phyloP scores from a whole-genome alignment of 30 jellyfish, hydroid and myxozoan species.

The Hydractinia symbiolongicarpus region DNA sequence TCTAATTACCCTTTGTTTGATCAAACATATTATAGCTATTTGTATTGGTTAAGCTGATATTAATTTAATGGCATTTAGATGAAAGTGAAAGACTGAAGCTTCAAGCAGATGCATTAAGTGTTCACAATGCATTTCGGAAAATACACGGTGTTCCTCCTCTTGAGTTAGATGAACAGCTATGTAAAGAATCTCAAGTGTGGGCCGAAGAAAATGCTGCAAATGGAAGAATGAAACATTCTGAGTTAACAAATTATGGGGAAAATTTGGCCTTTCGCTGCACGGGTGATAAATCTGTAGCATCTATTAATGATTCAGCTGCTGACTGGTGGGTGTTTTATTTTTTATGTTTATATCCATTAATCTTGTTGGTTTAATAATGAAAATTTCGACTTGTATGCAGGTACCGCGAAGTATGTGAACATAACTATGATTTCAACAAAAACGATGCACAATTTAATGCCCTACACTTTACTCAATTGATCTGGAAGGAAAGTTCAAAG shows the following conservation, averaged over 20 bases:
- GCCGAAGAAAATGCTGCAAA: slow-evolving; percentile 70
- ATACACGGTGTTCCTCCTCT: slow-evolving; percentile 75
- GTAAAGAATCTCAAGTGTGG: slow-evolving; percentile 68
- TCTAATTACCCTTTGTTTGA: too few species aligned
- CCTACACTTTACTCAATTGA: slow-evolving; percentile 68
- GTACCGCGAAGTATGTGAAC: slow-evolving; percentile 75
- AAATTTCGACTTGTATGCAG: slow-evolving; percentile 20
- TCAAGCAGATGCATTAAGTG: slow-evolving; percentile 64
- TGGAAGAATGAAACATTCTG: slow-evolving; percentile 60
- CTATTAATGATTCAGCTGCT: slow-evolving; percentile 45
- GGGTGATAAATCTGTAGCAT: slow-evolving; percentile 30
- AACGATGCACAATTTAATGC: slow-evolving; percentile 24
- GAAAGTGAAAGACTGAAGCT: slow-evolving; percentile 4
- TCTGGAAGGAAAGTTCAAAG: slow-evolving; percentile 46
- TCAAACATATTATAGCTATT: too few species aligned
- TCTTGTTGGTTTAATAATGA: neutral
- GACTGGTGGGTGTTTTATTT: slow-evolving; percentile 52
- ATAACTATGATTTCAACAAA: slow-evolving; percentile 19
- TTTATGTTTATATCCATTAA: neutral
- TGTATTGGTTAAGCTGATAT: too few species aligned
- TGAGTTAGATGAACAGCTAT: slow-evolving; percentile 53
- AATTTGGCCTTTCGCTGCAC: slow-evolving; percentile 60
- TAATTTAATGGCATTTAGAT: neutral
- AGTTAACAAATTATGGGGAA: slow-evolving; percentile 54
- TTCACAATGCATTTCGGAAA: slow-evolving; percentile 70